Evolutionary conservation across 2,113 vertebrate species (phyloP).

Genomic region (Catharus minimus): DNA sequence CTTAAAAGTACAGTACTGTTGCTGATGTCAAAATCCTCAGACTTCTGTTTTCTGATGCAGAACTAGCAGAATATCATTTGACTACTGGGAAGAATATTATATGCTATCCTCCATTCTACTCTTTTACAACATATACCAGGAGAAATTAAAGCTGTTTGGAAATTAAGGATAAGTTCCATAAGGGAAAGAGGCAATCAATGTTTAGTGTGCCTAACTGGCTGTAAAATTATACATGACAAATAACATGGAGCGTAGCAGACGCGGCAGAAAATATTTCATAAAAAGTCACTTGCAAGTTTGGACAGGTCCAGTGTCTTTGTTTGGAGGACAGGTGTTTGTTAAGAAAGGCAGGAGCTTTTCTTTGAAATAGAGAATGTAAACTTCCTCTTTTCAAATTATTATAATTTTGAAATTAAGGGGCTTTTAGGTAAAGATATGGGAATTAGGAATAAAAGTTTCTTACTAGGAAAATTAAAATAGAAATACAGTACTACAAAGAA

Average conservation of each 20-base stretch:
- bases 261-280: background rate
- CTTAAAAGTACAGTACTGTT: background rate
- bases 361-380: too few relatives aligned
- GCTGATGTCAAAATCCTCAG: background rate
- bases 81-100: background rate
- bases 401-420: too few relatives aligned
- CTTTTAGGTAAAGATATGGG: too few relatives aligned
- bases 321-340: too few relatives aligned
- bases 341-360: too few relatives aligned
- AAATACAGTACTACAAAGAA: too few relatives aligned
- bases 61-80: background rate
- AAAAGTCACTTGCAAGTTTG: background rate
- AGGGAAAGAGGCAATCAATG: background rate
- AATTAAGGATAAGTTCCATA: background rate
- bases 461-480: too few relatives aligned
- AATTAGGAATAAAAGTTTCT: too few relatives aligned
- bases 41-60: background rate
- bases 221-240: background rate
- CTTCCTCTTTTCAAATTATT: too few relatives aligned
- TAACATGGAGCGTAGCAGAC: background rate
- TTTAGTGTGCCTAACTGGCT: background rate
- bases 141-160: background rate
- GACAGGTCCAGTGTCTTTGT: background rate
- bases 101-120: background rate
- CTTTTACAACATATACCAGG: background rate